These are phyloP conservation scores for Tenthredo distinguenda DNA, from an alignment of 2,888 invertebrate species.

Conservation along the genomic window DNA sequence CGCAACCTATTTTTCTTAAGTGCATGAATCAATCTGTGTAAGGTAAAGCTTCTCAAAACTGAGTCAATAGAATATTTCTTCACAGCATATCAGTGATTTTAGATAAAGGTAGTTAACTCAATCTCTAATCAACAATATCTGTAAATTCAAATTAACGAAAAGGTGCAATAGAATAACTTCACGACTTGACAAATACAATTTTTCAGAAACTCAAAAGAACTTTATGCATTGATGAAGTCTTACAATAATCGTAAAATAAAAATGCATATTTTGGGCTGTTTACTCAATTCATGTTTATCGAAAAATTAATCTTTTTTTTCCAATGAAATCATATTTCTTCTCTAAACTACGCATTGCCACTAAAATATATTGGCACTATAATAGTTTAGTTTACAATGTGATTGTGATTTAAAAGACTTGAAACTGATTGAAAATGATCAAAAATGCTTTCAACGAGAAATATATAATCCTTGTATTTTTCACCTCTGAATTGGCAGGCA, in stretches of 20 bases:
- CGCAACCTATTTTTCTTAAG: no score
- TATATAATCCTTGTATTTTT: background rate
- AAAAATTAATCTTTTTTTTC: no score
- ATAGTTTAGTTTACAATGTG: background rate
- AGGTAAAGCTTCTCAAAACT: background rate
- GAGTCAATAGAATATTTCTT: background rate
- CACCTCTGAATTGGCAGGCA: slow-evolving; percentile 98
- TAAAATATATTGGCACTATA: background rate
- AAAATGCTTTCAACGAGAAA: background rate
- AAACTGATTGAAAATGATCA: background rate
- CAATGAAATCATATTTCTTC: background rate
- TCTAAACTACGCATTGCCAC: background rate
- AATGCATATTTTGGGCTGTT: background rate
- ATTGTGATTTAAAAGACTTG: background rate
- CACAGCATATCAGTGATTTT: background rate
- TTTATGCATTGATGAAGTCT: background rate
- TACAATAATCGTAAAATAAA: background rate
- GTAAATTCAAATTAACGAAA: background rate
- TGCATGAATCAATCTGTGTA: no score
- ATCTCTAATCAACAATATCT: background rate
- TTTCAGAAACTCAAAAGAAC: background rate
- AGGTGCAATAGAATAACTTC: background rate
- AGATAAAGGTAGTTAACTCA: background rate
- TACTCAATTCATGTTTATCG: background rate
- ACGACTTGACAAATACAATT: background rate